These are phyloP conservation scores for Tetramorium bicarinatum DNA, from an alignment of 2,888 invertebrate species.

Conservation along the genomic window DNA sequence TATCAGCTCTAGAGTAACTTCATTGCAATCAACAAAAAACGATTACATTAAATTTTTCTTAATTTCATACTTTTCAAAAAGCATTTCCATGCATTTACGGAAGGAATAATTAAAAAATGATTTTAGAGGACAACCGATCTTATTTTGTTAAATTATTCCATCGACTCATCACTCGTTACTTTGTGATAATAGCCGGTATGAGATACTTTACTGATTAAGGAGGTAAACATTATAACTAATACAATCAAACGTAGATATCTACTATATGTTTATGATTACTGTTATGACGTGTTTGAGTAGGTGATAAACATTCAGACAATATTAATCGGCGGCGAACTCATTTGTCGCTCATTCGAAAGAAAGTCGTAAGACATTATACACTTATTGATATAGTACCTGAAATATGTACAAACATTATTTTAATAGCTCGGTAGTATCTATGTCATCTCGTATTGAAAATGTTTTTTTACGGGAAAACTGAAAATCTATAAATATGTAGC, in stretches of 20 bases:
- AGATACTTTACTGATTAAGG: slow-evolving; percentile 56
- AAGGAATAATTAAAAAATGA: slow-evolving; percentile 60
- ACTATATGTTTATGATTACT: slow-evolving; percentile 69
- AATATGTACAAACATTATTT: slow-evolving; percentile 74
- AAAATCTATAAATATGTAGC: slow-evolving; percentile 66
- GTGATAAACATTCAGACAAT: slow-evolving; percentile 62
- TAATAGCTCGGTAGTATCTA: slow-evolving; percentile 68
- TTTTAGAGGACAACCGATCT: slow-evolving; percentile 37
- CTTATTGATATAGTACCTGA: slow-evolving; percentile 70
- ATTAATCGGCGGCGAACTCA: slow-evolving; percentile 65
- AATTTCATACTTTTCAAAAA: slow-evolving; percentile 67
- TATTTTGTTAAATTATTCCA: slow-evolving; percentile 66
- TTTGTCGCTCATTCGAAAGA: slow-evolving; percentile 68
- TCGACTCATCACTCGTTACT: slow-evolving; percentile 60
- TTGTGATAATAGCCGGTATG: slow-evolving; percentile 51
- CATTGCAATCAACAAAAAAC: slow-evolving; percentile 32
- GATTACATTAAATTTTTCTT: slow-evolving; percentile 32
- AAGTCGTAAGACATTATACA: slow-evolving; percentile 61
- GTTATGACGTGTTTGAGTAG: slow-evolving; percentile 67
- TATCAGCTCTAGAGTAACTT: slow-evolving; percentile 1
- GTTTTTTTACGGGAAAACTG: slow-evolving; percentile 58
- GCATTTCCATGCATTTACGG: slow-evolving; percentile 71
- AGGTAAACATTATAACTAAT: slow-evolving; percentile 68
- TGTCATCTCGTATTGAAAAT: slow-evolving; percentile 58
- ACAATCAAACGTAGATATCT: slow-evolving; percentile 67